Evolutionary conservation across 2,113 vertebrate species (phyloP).

Genomic region (Mola mola): DNA sequence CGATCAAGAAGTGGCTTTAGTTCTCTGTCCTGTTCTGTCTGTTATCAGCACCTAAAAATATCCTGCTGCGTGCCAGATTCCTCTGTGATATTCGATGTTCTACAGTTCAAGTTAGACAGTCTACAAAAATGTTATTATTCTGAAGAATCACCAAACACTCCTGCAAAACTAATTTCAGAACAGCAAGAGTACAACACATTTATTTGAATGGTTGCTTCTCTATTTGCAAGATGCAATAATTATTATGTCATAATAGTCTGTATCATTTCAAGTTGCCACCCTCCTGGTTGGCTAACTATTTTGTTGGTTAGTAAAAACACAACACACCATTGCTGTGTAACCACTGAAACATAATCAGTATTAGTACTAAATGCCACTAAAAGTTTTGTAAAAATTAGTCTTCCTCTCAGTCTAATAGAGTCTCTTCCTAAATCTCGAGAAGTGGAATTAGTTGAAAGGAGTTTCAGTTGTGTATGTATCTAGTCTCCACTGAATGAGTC

Average conservation of each 20-base stretch:
- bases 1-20: conserved; percentile 10
- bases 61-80: not conserved
- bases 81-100: conserved; percentile 17
- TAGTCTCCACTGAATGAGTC: conserved; percentile 42
- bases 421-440: conserved; percentile 21
- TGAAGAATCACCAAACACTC: conserved; percentile 13
- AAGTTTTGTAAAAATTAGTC: conserved; percentile 50
- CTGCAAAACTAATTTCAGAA: not conserved
- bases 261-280: conserved; percentile 32
- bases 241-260: conserved; percentile 16
- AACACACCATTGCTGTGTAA: conserved; percentile 56
- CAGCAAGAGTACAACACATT: conserved; percentile 1
- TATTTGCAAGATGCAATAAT: conserved; percentile 42
- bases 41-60: conserved; percentile 7
- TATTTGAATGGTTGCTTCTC: not conserved
- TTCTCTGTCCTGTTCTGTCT: not conserved
- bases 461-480: conserved; percentile 34
- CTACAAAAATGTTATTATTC: conserved; percentile 8
- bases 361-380: conserved; percentile 48
- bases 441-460: conserved; percentile 44
- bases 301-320: conserved; percentile 19
- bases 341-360: conserved; percentile 55
- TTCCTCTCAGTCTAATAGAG: conserved; percentile 69
- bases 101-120: conserved; percentile 31
- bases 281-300: conserved; percentile 3